A percentile compares a stretch with the other conserved stretches of the same genome.
phyloP scores from a whole-genome alignment of 2,113 vertebrate genomes.

The Megaceryle torquata region DNA sequence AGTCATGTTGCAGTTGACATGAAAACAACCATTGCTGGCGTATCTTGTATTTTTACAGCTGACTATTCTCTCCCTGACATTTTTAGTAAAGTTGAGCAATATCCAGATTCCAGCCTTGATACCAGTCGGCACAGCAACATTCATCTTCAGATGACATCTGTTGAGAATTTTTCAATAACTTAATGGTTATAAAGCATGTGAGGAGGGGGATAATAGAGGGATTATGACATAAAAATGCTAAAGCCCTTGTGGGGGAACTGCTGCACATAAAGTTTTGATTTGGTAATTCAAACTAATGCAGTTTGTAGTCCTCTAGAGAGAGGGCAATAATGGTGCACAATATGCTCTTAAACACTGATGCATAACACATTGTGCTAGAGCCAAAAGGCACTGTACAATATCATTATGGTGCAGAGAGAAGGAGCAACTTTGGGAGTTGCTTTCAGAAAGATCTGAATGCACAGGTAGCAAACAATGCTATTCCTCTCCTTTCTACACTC shows the following conservation, averaged over 20 bases:
- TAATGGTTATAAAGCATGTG: conserved; percentile 81
- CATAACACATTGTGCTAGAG: conserved; percentile 83
- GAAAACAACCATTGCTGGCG: conserved; percentile 72
- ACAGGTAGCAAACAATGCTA: conserved; percentile 4
- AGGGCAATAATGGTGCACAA: conserved; percentile 79
- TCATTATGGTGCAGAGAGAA: conserved; percentile 76
- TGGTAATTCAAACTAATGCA: conserved; percentile 84
- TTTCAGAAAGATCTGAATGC: conserved; percentile 27
- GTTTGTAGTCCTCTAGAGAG: conserved; percentile 84
- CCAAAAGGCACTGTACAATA: conserved; percentile 81
- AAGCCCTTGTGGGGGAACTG: conserved; percentile 76
- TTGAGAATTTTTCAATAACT: conserved; percentile 86
- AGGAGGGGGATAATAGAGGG: conserved; percentile 72
- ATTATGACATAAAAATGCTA: conserved; percentile 88
- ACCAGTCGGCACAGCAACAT: conserved; percentile 79
- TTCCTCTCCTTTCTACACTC: not conserved
- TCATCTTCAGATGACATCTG: conserved; percentile 89
- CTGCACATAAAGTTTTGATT: conserved; percentile 81
- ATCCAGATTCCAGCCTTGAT: conserved; percentile 85
- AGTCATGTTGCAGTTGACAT: conserved; percentile 69
- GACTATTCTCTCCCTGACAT: conserved; percentile 76
- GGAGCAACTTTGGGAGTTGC: conserved; percentile 71
- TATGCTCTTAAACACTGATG: conserved; percentile 82
- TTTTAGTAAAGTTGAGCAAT: conserved; percentile 78
- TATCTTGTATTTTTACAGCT: conserved; percentile 80